Conservation (phyloP, 2,797 vertebrate genomes). For the Oreonectes daqikongensis region DNA sequence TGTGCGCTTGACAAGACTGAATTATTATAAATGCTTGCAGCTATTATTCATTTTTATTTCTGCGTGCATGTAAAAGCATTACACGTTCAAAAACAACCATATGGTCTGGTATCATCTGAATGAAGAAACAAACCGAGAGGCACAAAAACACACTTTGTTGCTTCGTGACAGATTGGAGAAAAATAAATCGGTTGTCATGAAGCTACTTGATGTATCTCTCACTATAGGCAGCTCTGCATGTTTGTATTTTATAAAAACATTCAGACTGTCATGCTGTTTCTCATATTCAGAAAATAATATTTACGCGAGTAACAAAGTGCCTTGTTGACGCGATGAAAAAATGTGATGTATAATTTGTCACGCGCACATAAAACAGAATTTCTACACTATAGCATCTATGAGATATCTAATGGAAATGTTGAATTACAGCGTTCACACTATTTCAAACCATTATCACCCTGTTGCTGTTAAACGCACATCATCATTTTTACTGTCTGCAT, state of each 20-base stretch:
- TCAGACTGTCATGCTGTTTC: not conserved
- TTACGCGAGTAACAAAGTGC: not conserved
- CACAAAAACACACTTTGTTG: not conserved
- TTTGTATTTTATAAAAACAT: not conserved
- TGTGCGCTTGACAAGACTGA: constrained; percentile 8
- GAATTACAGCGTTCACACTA: not conserved
- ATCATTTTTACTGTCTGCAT: constrained; percentile 11
- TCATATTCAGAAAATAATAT: not conserved
- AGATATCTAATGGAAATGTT: not conserved
- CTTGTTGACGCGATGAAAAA: not conserved
- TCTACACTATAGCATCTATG: not conserved
- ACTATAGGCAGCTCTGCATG: not conserved
- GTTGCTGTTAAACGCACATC: constrained; percentile 5
- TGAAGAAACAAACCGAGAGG: not conserved
- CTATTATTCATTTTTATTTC: constrained; percentile 23
- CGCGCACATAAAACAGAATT: not conserved
- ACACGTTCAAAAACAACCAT: constrained; percentile 20
- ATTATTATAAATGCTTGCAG: constrained; percentile 20
- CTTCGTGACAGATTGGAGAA: not conserved
- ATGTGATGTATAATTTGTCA: not conserved
- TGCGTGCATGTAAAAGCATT: constrained; percentile 12
- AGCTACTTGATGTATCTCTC: not conserved
- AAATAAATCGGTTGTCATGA: not conserved
- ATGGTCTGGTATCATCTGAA: constrained; percentile 26
- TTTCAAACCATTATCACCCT: constrained; percentile 23